phyloP scores from a whole-genome alignment of 2,797 vertebrate species.

The Okamejei kenojei region DNA sequence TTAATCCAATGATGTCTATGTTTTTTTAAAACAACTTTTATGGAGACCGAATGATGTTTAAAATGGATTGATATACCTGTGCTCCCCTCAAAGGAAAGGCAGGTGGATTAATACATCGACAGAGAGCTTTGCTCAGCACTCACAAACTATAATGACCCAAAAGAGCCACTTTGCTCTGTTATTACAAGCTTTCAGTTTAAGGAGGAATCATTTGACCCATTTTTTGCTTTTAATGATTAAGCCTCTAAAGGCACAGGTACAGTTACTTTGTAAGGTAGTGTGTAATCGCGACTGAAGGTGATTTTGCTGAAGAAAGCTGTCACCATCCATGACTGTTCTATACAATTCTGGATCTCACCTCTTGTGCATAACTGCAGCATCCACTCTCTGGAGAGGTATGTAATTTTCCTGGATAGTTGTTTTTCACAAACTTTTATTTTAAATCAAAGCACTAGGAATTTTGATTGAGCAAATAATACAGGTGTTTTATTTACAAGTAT shows the following conservation, averaged over 20 bases:
- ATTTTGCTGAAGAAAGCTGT: not conserved
- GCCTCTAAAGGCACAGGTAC: not conserved
- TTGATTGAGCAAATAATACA: not conserved
- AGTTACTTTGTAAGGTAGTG: not conserved
- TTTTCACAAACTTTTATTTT: not conserved
- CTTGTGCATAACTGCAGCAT: not conserved
- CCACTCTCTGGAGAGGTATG: not conserved
- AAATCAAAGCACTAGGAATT: not conserved
- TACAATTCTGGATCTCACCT: not conserved
- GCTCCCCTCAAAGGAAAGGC: not conserved
- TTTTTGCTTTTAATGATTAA: not conserved
- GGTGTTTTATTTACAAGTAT: not conserved
- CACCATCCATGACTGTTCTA: not conserved
- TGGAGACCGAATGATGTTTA: not conserved
- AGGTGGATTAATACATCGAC: too few species aligned
- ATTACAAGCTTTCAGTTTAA: constrained; percentile 26
- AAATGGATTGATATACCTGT: not conserved
- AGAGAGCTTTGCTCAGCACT: not conserved
- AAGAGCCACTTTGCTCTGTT: constrained; percentile 10
- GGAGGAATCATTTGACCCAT: not conserved
- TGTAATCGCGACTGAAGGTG: not conserved
- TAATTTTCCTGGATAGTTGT: not conserved
- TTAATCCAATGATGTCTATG: not conserved
- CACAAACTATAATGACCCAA: not conserved
- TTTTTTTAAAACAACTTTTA: not conserved